Evolutionary conservation across 2,888 invertebrate genomes (phyloP), one percentile per base, ranked within the genome.

Genomic region (Punctoribates punctum): DNA sequence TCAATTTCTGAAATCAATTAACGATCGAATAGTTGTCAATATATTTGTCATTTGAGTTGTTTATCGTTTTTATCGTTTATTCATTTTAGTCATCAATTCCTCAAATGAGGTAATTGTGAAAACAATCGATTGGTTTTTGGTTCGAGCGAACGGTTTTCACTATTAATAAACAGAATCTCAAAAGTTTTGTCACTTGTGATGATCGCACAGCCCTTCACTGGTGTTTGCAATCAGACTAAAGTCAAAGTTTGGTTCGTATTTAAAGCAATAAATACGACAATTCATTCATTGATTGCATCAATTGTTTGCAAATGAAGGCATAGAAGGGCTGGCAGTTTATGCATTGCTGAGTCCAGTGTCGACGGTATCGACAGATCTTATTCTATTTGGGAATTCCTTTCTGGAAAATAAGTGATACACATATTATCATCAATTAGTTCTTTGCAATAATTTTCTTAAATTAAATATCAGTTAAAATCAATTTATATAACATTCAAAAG

Each of bases 321-420:
- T 27, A 48, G 11, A 72, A 72, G 72, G 72, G 72, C 72, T 72
- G 72, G 48, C 48, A 48, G 38, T 72, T 46, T 20, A 72, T 48
- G 72, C 72, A 72, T 72, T n/a, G 48, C 72, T 48, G 72, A 72
- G 72, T 72, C 72, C 42, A 72, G 13, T 72, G 72, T 48, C 72
- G 72, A 72, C 72, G 72, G 46, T 48, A 72, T 72, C 72, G 72
- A 72, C 72, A 72, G 72, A 23, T 20, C 48, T 72, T 72, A 72
- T 72, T 70, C 48, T 48, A 46, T 46, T 72, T 72, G 72, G 72
- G 38, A 27, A 72, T 72, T 72, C 72, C 72, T 72, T 72, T 72
- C 48, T 72, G 72, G 48, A 72, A 72, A 72, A 72, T 48, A 48
- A 72, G 25, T 72, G 34, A 70, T 38, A 48, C 46, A 72, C 23